Base-by-base conservation (phyloP, 2,888 invertebrate genomes). In the Pseudococcus longispinus region DNA sequence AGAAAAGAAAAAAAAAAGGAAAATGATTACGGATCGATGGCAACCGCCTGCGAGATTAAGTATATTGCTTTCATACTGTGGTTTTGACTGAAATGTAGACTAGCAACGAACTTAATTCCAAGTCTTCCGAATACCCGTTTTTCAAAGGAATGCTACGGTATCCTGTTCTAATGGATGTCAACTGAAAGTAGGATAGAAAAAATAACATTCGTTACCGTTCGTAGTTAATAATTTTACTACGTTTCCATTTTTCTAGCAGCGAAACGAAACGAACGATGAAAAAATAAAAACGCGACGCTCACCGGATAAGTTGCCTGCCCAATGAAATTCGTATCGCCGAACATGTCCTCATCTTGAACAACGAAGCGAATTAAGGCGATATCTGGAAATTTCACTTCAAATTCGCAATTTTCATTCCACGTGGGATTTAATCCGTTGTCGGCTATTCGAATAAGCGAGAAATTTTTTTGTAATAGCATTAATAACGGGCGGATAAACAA, bases 331-430 rank as follows among this genome's bases (percentile, higher is more conserved):
- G 95, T 96, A 90, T 98, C 98, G 0, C 98, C 98, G 91, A 99
- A 99, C 92, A 98, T 96, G 90, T 99, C 99, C 91, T 98, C 98
- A 91, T 98, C 98, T 91, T 97, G 95, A 0, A 98, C 96, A 65
- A 95, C 93, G 91, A 98, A 98, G 55, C 98, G 93, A 83, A 97
- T 91, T 83, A 98, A 91, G 0, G 98, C 96, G 90, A 97, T 93
- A 86, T 96, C 93, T 0, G 97, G 96, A 92, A 95, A 96, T 18
- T 92, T 91, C 15, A 98, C 93, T 60, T 94, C 94, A 90, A 98
- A 97, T 89, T 95, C 95, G 91, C 96, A 96, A 51, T 90, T 90
- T 90, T 97, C 97, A 90, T 96, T 95, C 98, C 98, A 98, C 87
- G 95, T 92, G 0, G 98, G 98, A 92, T 97, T 97, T 88, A 98